A percentile compares a stretch with the other conserved stretches of the same genome.
phyloP scores from a whole-genome alignment of 2,888 invertebrate species.

The Limnephilus lunatus region DNA sequence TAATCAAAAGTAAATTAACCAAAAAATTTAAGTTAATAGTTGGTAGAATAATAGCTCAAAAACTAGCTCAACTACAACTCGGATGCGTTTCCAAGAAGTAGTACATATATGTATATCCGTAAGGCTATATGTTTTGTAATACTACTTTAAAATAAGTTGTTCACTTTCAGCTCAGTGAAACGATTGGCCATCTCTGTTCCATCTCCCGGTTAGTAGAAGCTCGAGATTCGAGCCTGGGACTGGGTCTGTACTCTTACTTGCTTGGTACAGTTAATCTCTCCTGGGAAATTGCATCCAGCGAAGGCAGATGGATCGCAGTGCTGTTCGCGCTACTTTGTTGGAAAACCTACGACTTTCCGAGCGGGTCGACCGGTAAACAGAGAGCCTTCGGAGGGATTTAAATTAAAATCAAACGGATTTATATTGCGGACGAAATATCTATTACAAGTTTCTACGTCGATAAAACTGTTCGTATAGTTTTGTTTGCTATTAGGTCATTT shows the following conservation, averaged over 20 bases:
- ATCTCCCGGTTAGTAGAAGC: neutral
- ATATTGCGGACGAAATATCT: neutral
- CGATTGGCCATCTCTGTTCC: neutral
- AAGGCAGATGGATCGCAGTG: constrained; percentile 45
- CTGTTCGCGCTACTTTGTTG: constrained; percentile 29
- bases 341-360: constrained; percentile 45
- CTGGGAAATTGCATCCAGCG: constrained; percentile 52
- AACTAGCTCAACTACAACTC: neutral
- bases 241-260: neutral
- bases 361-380: constrained; percentile 37
- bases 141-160: neutral
- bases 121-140: neutral
- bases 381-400: constrained; percentile 11
- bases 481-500: no score
- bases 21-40: neutral
- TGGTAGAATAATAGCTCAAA: neutral
- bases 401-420: constrained; percentile 31
- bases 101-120: neutral
- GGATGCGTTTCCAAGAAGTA: neutral
- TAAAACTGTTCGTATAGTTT: neutral
- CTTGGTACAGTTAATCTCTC: constrained; percentile 52
- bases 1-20: no score
- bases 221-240: neutral
- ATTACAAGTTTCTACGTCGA: neutral
- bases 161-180: neutral